These are phyloP conservation scores for Pseudomyrmex dendroicus DNA, from an alignment of 1,140 invertebrate genomes.

Conservation along the genomic window DNA sequence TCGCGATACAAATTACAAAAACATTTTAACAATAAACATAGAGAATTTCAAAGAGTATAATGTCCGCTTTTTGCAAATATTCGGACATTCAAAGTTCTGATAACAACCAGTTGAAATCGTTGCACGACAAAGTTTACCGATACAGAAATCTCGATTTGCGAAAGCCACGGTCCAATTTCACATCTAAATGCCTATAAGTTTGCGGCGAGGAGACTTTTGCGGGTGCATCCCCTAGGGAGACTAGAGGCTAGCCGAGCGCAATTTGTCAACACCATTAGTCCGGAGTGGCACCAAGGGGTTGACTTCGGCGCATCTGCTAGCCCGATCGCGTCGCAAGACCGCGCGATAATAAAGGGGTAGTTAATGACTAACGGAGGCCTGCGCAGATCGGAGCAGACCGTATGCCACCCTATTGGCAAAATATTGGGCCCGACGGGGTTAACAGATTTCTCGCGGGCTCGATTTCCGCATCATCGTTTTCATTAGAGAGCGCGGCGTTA, in stretches of 20 bases:
- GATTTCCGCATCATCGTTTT: slow-evolving; percentile 48
- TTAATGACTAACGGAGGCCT: slow-evolving; percentile 79
- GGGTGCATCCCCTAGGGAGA: slow-evolving; percentile 75
- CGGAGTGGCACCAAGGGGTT: slow-evolving; percentile 75
- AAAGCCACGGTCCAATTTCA: slow-evolving; percentile 52
- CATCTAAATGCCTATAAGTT: slow-evolving; percentile 72
- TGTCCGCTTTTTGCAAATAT: neutral
- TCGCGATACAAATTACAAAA: neutral
- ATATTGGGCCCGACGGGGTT: slow-evolving; percentile 80
- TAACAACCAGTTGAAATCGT: neutral
- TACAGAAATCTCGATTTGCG: slow-evolving; percentile 30
- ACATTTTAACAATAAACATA: slow-evolving; percentile 1
- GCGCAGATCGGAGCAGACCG: slow-evolving; percentile 75
- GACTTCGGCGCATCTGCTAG: slow-evolving; percentile 83
- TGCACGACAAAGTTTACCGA: slow-evolving; percentile 32
- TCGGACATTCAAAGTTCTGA: slow-evolving; percentile 11
- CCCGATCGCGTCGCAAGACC: slow-evolving; percentile 67
- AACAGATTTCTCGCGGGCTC: slow-evolving; percentile 74
- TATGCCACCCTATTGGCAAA: slow-evolving; percentile 83
- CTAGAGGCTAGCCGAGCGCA: slow-evolving; percentile 81
- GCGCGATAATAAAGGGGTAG: slow-evolving; percentile 83
- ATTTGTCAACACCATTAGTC: slow-evolving; percentile 85
- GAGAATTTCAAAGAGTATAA: neutral
- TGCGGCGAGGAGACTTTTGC: slow-evolving; percentile 74
- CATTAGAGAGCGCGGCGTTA: slow-evolving; percentile 43